These are phyloP conservation scores for Hedya salicella DNA, from an alignment of 2,888 invertebrate genomes.

Conservation along the genomic window DNA sequence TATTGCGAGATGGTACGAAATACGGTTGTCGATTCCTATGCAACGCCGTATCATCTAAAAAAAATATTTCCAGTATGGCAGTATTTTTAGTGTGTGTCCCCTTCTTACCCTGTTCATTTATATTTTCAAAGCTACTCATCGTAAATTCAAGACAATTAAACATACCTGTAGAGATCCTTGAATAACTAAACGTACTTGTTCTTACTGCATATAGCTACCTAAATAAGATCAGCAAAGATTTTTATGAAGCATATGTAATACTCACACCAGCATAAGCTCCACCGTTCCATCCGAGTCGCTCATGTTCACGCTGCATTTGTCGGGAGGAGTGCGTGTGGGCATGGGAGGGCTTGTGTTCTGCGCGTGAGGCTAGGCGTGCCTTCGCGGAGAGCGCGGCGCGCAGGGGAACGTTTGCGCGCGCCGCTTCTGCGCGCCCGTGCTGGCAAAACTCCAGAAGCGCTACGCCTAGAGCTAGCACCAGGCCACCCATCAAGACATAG, in stretches of 20 bases:
- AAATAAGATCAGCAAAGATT: no score
- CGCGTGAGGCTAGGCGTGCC: slow-evolving; percentile 88
- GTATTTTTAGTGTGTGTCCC: no score
- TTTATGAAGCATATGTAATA: slow-evolving; percentile 5
- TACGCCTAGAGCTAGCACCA: slow-evolving; percentile 94
- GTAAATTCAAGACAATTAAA: no score
- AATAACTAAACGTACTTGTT: no score
- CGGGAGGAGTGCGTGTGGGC: slow-evolving; percentile 53
- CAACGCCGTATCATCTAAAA: no score
- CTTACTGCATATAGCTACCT: no score
- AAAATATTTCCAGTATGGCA: no score
- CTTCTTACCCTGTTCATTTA: no score
- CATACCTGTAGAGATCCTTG: no score
- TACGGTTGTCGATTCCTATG: no score
- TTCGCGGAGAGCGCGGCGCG: slow-evolving; percentile 94
- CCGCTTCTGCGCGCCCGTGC: slow-evolving; percentile 91
- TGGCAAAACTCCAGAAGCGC: slow-evolving; percentile 98
- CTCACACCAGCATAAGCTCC: slow-evolving; percentile 72
- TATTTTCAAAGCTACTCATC: no score
- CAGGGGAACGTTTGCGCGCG: slow-evolving; percentile 91
- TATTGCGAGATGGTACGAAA: no score
- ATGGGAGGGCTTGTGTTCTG: slow-evolving; percentile 54
- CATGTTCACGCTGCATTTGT: slow-evolving; percentile 64
- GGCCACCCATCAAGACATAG: slow-evolving; percentile 97
- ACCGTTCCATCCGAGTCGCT: slow-evolving; percentile 75